phyloP scores from a whole-genome alignment of 2,113 vertebrate species.

The Excalfactoria chinensis region DNA sequence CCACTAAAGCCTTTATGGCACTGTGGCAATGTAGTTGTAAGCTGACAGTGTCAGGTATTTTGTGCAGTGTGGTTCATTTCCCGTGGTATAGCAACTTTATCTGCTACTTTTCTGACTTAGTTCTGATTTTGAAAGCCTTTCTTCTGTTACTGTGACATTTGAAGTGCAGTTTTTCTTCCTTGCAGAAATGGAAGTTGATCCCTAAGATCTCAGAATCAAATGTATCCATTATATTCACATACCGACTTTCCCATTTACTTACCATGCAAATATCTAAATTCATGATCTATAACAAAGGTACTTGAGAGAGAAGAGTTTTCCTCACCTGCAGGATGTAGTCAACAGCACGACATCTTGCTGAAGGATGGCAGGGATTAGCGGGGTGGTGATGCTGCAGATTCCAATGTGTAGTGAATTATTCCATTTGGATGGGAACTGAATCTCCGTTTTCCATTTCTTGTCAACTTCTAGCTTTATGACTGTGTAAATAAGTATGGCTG shows the following conservation, averaged over 20 bases:
- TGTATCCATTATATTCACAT: not conserved
- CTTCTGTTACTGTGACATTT: not conserved
- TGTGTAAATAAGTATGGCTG: not conserved
- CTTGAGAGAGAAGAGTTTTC: not conserved
- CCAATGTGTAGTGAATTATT: not conserved
- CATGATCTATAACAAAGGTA: rapidly evolving
- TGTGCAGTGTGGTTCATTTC: not conserved
- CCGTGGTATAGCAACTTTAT: too few species aligned
- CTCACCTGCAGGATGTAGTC: not conserved
- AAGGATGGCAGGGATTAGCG: not conserved
- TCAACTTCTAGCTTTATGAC: not conserved
- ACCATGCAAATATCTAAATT: not conserved
- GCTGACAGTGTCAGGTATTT: not conserved
- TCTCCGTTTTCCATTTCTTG: not conserved
- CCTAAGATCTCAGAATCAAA: not conserved
- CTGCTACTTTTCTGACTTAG: not conserved
- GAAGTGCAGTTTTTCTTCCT: not conserved
- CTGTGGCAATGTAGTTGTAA: not conserved
- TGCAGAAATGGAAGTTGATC: not conserved
- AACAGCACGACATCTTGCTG: not conserved
- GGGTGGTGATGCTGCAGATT: not conserved
- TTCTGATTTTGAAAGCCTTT: not conserved
- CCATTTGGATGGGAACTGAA: not conserved
- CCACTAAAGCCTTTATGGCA: not conserved
- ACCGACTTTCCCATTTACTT: not conserved